Evolutionary conservation across 2,113 vertebrate species (phyloP).

Genomic region (Mormyrus iriodes): DNA sequence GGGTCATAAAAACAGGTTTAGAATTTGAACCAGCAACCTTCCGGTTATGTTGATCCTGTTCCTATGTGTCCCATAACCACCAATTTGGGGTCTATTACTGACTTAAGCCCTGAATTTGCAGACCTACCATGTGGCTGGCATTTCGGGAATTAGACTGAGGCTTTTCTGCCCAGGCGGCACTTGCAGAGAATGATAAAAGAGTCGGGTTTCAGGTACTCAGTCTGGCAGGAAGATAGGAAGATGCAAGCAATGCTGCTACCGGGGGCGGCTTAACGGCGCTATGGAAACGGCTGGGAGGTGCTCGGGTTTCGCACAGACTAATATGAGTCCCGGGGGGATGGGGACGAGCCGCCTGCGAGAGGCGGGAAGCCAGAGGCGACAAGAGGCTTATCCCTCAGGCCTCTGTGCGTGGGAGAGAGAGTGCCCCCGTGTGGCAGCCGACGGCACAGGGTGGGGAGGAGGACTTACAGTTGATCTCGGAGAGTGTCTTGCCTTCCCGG

Average conservation of each 20-base stretch:
- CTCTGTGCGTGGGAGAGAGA: background rate
- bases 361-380: background rate
- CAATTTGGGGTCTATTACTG: background rate
- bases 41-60: background rate
- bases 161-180: background rate
- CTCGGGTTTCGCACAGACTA: background rate
- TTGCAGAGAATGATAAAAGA: background rate
- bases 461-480: slow-evolving; percentile 94
- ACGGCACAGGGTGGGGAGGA: background rate
- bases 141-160: background rate
- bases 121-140: background rate
- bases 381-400: background rate
- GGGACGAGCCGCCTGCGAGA: background rate
- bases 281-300: background rate
- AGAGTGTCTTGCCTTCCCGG: slow-evolving; percentile 92
- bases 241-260: background rate
- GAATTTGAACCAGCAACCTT: background rate
- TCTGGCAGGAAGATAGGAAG: slow-evolving; percentile 5
- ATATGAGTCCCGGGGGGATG: background rate
- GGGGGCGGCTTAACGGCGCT: background rate
- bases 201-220: background rate
- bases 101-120: background rate
- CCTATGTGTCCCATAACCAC: background rate
- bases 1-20: background rate
- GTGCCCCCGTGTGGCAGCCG: background rate